A percentile compares a stretch with the other conserved stretches of the same genome.
Evolutionary conservation across 2,113 vertebrate species (phyloP).

Genomic region (Vombatus ursinus): DNA sequence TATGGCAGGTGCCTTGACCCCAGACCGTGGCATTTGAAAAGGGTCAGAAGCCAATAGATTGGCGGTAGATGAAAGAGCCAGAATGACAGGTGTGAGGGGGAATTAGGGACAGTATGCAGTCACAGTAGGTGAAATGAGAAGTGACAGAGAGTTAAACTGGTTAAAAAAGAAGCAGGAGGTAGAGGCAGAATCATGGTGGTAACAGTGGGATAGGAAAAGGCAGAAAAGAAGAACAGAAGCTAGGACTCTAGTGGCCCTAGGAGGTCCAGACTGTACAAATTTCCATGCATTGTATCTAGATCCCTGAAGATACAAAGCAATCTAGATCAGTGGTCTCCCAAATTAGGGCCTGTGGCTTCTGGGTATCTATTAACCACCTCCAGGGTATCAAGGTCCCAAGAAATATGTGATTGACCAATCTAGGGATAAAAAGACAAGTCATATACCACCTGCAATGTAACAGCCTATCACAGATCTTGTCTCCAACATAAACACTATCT

Average conservation of each 20-base stretch:
- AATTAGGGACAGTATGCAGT: background rate
- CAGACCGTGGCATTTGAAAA: background rate
- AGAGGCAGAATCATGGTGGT: background rate
- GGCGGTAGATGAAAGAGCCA: background rate
- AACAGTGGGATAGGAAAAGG: background rate
- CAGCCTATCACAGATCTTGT: background rate
- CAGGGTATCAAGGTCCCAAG: background rate
- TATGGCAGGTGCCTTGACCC: background rate
- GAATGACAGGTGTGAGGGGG: background rate
- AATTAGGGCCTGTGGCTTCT: background rate
- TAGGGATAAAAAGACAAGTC: background rate
- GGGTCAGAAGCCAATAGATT: background rate
- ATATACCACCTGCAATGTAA: background rate
- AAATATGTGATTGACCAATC: background rate
- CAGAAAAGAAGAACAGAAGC: background rate
- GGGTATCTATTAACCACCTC: background rate
- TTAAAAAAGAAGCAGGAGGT: background rate
- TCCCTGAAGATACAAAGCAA: background rate
- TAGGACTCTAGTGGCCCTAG: background rate
- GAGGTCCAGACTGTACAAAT: background rate
- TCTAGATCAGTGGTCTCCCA: background rate
- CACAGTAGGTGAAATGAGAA: background rate
- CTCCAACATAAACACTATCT: background rate
- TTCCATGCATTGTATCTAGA: background rate
- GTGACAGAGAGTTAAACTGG: background rate